phyloP scores from a whole-genome alignment of 2,113 vertebrate genomes.

The Phrynocephalus versicolor region DNA sequence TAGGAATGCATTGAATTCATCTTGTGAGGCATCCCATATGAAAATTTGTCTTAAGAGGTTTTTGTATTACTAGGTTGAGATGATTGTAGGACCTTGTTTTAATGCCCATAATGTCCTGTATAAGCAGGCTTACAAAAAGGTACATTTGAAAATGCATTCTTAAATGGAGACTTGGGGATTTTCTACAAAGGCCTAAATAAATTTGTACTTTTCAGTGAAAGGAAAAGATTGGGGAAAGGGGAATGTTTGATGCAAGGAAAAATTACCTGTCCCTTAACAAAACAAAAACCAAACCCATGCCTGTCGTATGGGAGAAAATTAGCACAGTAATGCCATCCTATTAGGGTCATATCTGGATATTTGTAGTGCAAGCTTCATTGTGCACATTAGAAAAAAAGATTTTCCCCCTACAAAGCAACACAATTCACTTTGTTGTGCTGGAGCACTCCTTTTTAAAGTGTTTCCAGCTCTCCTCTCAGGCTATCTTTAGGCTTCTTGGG shows the following conservation, averaged over 20 bases:
- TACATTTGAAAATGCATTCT: slow-evolving; percentile 32
- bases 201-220: slow-evolving; percentile 2
- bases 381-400: slow-evolving; percentile 56
- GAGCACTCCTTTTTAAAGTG: slow-evolving; percentile 51
- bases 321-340: slow-evolving; percentile 29
- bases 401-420: slow-evolving; percentile 60
- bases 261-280: slow-evolving; percentile 27
- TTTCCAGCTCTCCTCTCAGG: slow-evolving; percentile 33
- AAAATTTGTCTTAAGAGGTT: too few relatives aligned
- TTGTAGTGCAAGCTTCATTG: slow-evolving; percentile 56
- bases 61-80: slow-evolving; percentile 21
- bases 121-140: slow-evolving; percentile 7
- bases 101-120: slow-evolving; percentile 1
- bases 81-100: neutral
- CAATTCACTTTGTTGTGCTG: slow-evolving; percentile 55
- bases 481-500: slow-evolving; percentile 64
- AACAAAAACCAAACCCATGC: slow-evolving; percentile 2
- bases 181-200: neutral
- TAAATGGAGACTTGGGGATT: neutral
- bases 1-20: too few relatives aligned
- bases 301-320: slow-evolving; percentile 43
- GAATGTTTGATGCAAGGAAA: slow-evolving; percentile 4
- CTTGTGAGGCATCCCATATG: too few relatives aligned
- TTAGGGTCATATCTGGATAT: slow-evolving; percentile 41
- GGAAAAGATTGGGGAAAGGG: slow-evolving; percentile 5